These are phyloP conservation scores for Pygoscelis adeliae DNA, from an alignment of 2,113 vertebrate genomes.

Conservation along the genomic window DNA sequence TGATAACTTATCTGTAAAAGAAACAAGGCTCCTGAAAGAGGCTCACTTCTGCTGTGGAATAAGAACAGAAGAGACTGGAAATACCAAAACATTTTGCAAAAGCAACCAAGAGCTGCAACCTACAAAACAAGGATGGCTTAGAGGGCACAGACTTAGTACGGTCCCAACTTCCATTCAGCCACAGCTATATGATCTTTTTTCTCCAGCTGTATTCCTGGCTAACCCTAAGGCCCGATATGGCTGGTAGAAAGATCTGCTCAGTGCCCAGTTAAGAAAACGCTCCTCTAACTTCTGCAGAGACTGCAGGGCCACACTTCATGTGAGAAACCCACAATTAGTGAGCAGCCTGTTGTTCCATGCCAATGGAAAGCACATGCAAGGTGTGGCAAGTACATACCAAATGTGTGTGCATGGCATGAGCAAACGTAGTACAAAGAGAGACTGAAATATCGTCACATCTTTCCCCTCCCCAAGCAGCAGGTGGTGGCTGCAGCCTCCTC, in stretches of 20 bases:
- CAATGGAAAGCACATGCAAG: fast-evolving
- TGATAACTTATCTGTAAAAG: not conserved
- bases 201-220: not conserved
- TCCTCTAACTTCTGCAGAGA: not conserved
- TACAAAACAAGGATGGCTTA: not conserved
- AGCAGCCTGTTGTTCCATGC: not conserved
- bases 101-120: not conserved
- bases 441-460: not conserved
- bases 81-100: not conserved
- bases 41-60: not conserved
- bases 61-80: not conserved
- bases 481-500: not conserved
- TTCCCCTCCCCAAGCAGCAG: not conserved
- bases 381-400: not conserved
- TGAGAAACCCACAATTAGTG: not conserved
- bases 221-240: not conserved
- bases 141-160: not conserved
- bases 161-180: not conserved
- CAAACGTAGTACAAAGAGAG: not conserved
- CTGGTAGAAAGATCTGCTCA: not conserved
- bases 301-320: not conserved
- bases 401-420: not conserved
- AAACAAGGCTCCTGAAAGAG: not conserved
- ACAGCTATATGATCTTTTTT: not conserved
- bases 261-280: not conserved